Evolutionary conservation across 2,888 invertebrate genomes (phyloP).

Genomic region (Microchrysa polita): DNA sequence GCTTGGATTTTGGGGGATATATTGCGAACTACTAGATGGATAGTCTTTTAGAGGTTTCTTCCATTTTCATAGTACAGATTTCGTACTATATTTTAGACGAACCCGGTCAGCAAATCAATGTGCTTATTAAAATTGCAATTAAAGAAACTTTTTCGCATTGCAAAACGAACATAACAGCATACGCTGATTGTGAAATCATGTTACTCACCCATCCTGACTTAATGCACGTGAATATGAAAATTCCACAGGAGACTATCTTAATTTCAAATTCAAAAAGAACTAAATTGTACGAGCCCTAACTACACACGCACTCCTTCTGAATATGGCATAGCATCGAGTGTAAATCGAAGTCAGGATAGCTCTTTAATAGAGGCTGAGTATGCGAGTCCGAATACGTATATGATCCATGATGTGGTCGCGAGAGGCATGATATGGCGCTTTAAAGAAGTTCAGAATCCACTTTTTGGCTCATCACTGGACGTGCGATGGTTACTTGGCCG

Average conservation of each 20-base stretch:
- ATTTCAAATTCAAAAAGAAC: slow-evolving; percentile 34
- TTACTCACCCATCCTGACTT: slow-evolving; percentile 11
- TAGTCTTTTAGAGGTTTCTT: no score
- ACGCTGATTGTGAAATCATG: slow-evolving; percentile 9
- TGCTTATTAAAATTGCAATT: slow-evolving; percentile 15
- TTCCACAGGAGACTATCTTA: slow-evolving; percentile 3
- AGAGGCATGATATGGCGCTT: slow-evolving; percentile 30
- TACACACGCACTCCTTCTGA: neutral
- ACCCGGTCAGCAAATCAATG: no score
- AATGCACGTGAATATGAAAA: slow-evolving; percentile 25
- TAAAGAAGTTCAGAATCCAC: slow-evolving; percentile 24
- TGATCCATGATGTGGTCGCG: neutral
- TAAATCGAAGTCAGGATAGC: neutral
- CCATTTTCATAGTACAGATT: no score
- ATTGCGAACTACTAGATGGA: no score
- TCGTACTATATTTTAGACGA: no score
- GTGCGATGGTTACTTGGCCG: slow-evolving; percentile 14
- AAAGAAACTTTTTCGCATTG: neutral
- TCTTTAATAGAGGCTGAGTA: no score
- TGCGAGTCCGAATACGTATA: no score
- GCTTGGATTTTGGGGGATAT: no score
- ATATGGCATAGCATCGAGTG: neutral
- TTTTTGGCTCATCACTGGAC: slow-evolving; percentile 43
- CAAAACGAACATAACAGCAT: slow-evolving; percentile 1
- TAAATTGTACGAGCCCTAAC: neutral